Base-by-base conservation (phyloP, 1,140 invertebrate genomes). In the Rhagoletis zephyria region DNA sequence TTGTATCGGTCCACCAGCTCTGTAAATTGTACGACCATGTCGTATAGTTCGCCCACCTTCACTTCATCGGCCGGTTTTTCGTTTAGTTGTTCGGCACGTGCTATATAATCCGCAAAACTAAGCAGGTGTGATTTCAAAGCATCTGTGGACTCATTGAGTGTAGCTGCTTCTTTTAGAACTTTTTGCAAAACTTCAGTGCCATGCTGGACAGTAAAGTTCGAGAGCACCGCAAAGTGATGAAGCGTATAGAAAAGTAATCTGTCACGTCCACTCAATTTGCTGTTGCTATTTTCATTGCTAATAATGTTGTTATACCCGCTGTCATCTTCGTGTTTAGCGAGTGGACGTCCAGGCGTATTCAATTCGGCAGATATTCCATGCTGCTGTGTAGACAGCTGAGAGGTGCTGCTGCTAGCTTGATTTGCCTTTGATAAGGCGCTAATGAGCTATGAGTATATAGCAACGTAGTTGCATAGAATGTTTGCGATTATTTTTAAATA, bases 171-270 rank as follows among this genome's bases (percentile, higher is more conserved):
- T 81, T 81, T 81, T n/a, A 81, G 5, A 19, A 81, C 74, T 14
- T 81, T 81, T 16, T 48, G 74, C 3, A 81, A 56, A 56, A 81
- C 48, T 81, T 51, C 9, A 0, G 48, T 56, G 19, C 74, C 74
- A 56, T 81, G 74, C 56, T 81, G 14, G 7, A 81, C 48, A 4
- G 74, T 81, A 56, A 81, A 56, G n/a, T 81, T 56, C 16, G n/a
- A 81, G 48, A 81, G 74, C 45, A 81, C 5, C n/a, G 74, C 48
- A 12, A 81, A 59, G 19, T 81, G 48, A 2, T 81, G 16, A 9
- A 81, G 74, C 48, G 74, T 56, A 42, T 81, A 81, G 51, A 81
- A 59, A 51, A 81, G 74, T 81, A 81, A n/a, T 56, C 56, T 81
- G 19, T 81, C 48, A 81, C 74, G 74, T 9, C 56, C 74, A 6